Percentiles rank a stretch among this genome's conserved stretches.
These are phyloP conservation scores for Bursaphelenchus mucronatus DNA, from an alignment of 1,140 invertebrate genomes.

Conservation along the genomic window DNA sequence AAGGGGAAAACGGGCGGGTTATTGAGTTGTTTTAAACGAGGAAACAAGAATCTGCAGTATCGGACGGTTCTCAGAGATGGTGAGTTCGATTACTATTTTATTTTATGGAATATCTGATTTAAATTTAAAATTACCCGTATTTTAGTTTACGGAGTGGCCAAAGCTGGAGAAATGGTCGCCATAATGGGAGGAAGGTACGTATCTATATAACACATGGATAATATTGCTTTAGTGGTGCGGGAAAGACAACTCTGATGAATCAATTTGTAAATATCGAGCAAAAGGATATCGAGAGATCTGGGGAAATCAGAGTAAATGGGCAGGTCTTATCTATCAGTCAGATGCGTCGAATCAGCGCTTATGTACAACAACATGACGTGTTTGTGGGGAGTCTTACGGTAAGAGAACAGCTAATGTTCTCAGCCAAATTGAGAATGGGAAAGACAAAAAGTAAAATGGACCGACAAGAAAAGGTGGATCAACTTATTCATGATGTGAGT, in stretches of 20 bases:
- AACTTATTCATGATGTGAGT: conserved; percentile 14
- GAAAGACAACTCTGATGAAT: conserved; percentile 89
- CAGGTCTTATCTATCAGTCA: conserved; percentile 23
- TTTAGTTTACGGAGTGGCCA: conserved; percentile 75
- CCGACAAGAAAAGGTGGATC: conserved; percentile 19
- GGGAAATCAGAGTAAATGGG: conserved; percentile 42
- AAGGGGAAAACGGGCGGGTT: too few species aligned
- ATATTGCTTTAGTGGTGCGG: conserved; percentile 71
- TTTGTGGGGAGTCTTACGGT: conserved; percentile 65
- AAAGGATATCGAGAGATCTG: conserved; percentile 47
- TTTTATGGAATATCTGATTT: too few species aligned
- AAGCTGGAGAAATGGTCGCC: conserved; percentile 80
- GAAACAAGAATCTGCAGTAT: too few species aligned
- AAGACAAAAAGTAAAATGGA: not conserved
- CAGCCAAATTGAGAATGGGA: conserved; percentile 52
- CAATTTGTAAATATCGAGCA: conserved; percentile 67
- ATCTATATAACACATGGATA: not conserved
- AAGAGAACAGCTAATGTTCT: conserved; percentile 64
- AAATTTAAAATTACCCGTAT: not conserved
- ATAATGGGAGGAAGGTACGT: conserved; percentile 73
- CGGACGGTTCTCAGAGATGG: too few species aligned
- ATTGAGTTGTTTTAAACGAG: too few species aligned
- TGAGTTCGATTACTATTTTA: too few species aligned
- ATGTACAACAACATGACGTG: conserved; percentile 65
- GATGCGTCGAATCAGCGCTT: conserved; percentile 63